A percentile compares a stretch with the other conserved stretches of the same genome.
Evolutionary conservation across 2,797 vertebrate genomes (phyloP).

Genomic region (Gallinago nigripennis): DNA sequence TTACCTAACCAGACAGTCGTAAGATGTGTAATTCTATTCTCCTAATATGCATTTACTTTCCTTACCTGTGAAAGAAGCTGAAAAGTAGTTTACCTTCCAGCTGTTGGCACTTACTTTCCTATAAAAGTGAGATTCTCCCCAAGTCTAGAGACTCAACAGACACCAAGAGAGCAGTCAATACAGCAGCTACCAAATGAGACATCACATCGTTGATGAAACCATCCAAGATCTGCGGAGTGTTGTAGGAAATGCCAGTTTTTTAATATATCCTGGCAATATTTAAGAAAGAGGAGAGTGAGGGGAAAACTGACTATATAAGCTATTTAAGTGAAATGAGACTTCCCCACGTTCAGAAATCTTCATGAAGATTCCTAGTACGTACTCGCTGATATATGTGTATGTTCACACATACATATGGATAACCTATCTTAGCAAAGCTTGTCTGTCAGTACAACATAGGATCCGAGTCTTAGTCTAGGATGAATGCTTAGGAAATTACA

Average conservation of each 20-base stretch:
- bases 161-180: constrained; percentile 66
- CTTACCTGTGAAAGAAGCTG: not conserved
- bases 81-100: not conserved
- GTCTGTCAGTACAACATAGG: not conserved
- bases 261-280: constrained; percentile 49
- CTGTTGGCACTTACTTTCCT: not conserved
- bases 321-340: constrained; percentile 49
- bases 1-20: not conserved
- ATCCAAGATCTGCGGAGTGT: constrained; percentile 55
- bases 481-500: not conserved
- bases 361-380: not conserved
- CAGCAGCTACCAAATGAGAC: constrained; percentile 77
- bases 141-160: constrained; percentile 67
- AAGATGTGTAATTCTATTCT: not conserved
- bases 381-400: not conserved
- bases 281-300: not conserved
- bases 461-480: not conserved
- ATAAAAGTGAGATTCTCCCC: constrained; percentile 51
- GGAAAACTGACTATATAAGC: constrained; percentile 54
- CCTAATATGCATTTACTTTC: not conserved
- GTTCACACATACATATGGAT: not conserved
- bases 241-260: constrained; percentile 58
- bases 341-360: not conserved
- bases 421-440: not conserved
- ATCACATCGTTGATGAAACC: constrained; percentile 74